A percentile compares a stretch with the other conserved stretches of the same genome.
Evolutionary conservation across 2,888 invertebrate genomes (phyloP).

Genomic region (Lysandra coridon): DNA sequence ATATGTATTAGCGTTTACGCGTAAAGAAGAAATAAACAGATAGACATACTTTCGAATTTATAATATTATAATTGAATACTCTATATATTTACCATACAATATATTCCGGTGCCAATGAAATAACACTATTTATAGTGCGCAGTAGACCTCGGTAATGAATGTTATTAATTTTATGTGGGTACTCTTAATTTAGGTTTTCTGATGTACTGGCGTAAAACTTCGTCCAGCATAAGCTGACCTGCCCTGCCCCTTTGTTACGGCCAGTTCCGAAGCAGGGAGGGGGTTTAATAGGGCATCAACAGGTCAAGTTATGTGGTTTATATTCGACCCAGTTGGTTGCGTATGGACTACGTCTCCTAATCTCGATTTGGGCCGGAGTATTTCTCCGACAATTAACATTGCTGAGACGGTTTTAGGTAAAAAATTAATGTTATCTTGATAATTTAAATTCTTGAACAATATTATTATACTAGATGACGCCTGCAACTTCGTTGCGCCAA

Average conservation of each 20-base stretch:
- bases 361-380: slow-evolving; percentile 7
- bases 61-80: too few relatives aligned
- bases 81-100: neutral
- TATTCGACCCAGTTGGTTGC: neutral
- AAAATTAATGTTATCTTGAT: slow-evolving; percentile 5
- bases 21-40: too few relatives aligned
- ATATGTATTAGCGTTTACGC: too few relatives aligned
- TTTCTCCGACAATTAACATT: slow-evolving; percentile 21
- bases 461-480: neutral
- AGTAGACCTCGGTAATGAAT: slow-evolving; percentile 34
- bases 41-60: too few relatives aligned
- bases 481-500: too few relatives aligned
- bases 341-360: slow-evolving; percentile 1
- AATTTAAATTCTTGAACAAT: neutral
- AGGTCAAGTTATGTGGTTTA: neutral
- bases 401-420: neutral
- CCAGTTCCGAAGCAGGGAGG: neutral
- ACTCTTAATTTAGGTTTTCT: slow-evolving; percentile 24
- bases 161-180: slow-evolving; percentile 16
- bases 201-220: slow-evolving; percentile 53
- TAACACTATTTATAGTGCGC: slow-evolving; percentile 40
- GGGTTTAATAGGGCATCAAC: neutral
- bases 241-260: slow-evolving; percentile 45
- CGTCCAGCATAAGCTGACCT: slow-evolving; percentile 51
- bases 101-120: neutral